Evolutionary conservation across 2,113 vertebrate species (phyloP), one percentile per base, ranked within the genome.

Genomic region (Mesoclemmys tuberculata): DNA sequence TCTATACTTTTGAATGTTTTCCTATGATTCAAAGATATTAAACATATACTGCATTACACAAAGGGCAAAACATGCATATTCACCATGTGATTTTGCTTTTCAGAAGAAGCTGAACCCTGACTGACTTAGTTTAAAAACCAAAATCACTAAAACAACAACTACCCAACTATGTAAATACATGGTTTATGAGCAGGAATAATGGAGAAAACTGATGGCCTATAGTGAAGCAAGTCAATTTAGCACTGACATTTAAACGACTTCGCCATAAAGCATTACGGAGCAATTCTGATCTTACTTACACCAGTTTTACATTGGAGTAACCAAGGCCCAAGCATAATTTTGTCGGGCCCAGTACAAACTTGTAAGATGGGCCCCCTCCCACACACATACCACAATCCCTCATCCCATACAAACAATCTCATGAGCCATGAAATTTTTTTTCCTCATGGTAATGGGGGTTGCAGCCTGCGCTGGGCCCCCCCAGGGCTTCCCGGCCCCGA

Each of bases 1-100:
- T 52, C 89, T 89, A 82, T 82, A 85, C 48, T 93, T n/a, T 16
- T 82, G 68, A 80, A 83, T 49, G 64, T 46, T 87, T 18, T 38
- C 19, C 84, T 31, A 79, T 41, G 44, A 14, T 82, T 31, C n/a
- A 56, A 31, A 46, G 1, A 84, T 12, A n/a, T 71, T 87, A 61
- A 96, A 51, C 0, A 0, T 5, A 3, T 0, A 2, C 29, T 89
- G n/a, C 13, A 54, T 61, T 22, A 75, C n/a, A 48, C 19, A 64
- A 14, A 24, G 41, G 24, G 0, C 1, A 74, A 26, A 49, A n/a
- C 84, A 49, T 2, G 1, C 4, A 8, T 14, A 2, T 52, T 85
- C 55, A 29, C 64, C 6, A 85, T 1, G 26, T 21, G 4, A 38
- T 35, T 27, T 41, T 38, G 78, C 74, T 87, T 83, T 84, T 54